phyloP scores from a whole-genome alignment of 2,797 vertebrate species.

The Loris lydekkerianus region DNA sequence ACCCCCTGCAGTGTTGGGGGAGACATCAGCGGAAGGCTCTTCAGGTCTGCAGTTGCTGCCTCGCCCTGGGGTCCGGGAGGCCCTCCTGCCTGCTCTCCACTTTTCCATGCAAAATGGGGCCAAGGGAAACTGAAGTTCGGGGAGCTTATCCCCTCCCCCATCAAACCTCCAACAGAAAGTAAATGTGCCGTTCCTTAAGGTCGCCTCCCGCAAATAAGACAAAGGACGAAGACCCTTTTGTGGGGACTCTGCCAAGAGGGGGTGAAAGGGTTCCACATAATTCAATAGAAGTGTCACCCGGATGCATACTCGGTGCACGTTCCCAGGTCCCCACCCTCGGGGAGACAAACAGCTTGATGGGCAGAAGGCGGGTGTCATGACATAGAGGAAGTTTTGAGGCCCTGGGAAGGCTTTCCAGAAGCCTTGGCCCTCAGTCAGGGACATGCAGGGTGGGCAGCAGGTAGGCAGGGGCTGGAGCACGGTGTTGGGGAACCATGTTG shows the following conservation, averaged over 20 bases:
- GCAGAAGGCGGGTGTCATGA: too few relatives aligned
- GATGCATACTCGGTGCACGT: not conserved
- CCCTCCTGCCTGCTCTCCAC: not conserved
- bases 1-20: not conserved
- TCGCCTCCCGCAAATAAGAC: not conserved
- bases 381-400: not conserved
- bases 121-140: not conserved
- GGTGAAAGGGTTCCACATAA: not conserved
- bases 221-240: not conserved
- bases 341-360: not conserved
- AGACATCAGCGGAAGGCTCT: not conserved
- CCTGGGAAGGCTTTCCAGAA: not conserved
- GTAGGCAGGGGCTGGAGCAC: not conserved
- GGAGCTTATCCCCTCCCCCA: fast-evolving
- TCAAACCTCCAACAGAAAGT: not conserved
- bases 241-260: not conserved
- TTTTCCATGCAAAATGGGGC: not conserved
- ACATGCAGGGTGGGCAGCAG: fast-evolving
- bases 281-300: not conserved
- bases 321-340: not conserved
- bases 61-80: fast-evolving
- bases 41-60: not conserved
- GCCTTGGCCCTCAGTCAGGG: not conserved
- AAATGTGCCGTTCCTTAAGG: not conserved
- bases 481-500: fast-evolving